These are phyloP conservation scores for Drosophila melanogaster DNA, from an alignment of 1,140 invertebrate genomes.

Conservation along the genomic window Release_6_plus_ISO1_MT NC_004354.4:20981001-20981500, in stretches of 20 bases:
- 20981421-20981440: constrained; percentile 38
- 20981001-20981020: no score
- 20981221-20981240: constrained; percentile 68
- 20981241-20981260: constrained; percentile 77
- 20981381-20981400: constrained; percentile 77
- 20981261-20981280: constrained; percentile 50
- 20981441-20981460: not conserved
- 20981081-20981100: no score
- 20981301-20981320: constrained; percentile 10
- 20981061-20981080: no score
- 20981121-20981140: no score
- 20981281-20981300: constrained; percentile 24
- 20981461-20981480: not conserved
- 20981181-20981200: not conserved
- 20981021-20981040: no score
- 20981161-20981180: not conserved
- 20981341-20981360: constrained; percentile 63
- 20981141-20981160: no score
- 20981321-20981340: constrained; percentile 12
- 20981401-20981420: constrained; percentile 66
- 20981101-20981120: no score
- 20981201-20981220: constrained; percentile 59
- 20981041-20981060: no score
- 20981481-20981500: not conserved
- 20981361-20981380: constrained; percentile 68